Evolutionary conservation across 2,113 vertebrate genomes (phyloP).

Genomic region (Xiphophorus maculatus): DNA sequence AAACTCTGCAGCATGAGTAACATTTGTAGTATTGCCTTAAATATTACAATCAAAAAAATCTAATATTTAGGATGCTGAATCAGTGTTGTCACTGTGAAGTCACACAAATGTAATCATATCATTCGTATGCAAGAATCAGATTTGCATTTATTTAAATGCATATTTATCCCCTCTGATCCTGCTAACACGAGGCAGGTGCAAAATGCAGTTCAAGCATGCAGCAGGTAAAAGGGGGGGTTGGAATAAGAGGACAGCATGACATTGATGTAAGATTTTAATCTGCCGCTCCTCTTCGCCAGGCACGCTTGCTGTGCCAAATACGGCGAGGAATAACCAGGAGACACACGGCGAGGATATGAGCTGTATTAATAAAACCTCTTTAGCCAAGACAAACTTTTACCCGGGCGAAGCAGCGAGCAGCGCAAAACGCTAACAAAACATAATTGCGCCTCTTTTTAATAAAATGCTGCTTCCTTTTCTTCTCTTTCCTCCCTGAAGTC

Average conservation of each 20-base stretch:
- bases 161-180: conserved; percentile 37
- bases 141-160: conserved; percentile 4
- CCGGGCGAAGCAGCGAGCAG: conserved; percentile 1
- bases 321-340: conserved; percentile 26
- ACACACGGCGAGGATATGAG: conserved; percentile 39
- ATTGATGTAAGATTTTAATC: conserved; percentile 75
- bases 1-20: background rate
- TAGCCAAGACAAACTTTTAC: conserved; percentile 47
- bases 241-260: conserved; percentile 60
- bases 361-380: conserved; percentile 40
- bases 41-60: conserved; percentile 1
- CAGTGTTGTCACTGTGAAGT: background rate
- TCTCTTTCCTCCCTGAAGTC: background rate
- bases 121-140: conserved; percentile 9
- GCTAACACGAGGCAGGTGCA: conserved; percentile 32
- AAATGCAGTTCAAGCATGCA: conserved; percentile 51
- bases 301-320: conserved; percentile 64
- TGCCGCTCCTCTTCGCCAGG: conserved; percentile 56
- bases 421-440: conserved; percentile 8
- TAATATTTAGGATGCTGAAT: background rate
- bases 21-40: background rate
- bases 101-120: background rate
- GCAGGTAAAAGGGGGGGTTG: conserved; percentile 44
- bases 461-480: conserved; percentile 6
- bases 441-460: conserved; percentile 28